These are phyloP conservation scores for Tautogolabrus adspersus DNA, from an alignment of 2,113 vertebrate genomes.

Conservation along the genomic window DNA sequence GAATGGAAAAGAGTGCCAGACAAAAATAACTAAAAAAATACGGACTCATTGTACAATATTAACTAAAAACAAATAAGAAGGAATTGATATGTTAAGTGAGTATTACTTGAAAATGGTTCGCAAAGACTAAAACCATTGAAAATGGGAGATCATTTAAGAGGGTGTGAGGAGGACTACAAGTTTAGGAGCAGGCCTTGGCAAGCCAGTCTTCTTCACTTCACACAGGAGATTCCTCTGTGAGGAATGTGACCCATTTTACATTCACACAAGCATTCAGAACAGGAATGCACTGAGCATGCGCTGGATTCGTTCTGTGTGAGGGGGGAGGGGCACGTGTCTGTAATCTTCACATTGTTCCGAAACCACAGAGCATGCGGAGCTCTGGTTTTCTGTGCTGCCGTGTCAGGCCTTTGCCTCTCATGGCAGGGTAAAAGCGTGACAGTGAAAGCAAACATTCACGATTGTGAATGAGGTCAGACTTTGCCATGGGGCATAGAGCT, in stretches of 20 bases:
- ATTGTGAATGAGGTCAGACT: constrained; percentile 60
- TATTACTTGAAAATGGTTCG: background rate
- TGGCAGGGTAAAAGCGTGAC: constrained; percentile 60
- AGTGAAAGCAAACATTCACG: constrained; percentile 60
- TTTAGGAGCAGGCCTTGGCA: constrained; percentile 77
- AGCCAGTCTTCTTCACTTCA: constrained; percentile 66
- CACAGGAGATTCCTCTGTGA: constrained; percentile 78
- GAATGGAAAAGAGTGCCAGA: background rate
- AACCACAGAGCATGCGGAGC: constrained; percentile 61
- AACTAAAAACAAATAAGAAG: background rate
- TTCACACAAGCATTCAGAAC: constrained; percentile 70
- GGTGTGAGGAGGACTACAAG: constrained; percentile 31
- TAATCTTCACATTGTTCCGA: constrained; percentile 77
- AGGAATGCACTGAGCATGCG: constrained; percentile 72
- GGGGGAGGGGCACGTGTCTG: constrained; percentile 69
- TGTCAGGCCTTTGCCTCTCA: constrained; percentile 45
- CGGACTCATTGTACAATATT: background rate
- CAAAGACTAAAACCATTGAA: constrained; percentile 9
- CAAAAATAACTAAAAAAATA: background rate
- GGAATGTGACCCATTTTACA: constrained; percentile 85
- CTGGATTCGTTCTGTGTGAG: constrained; percentile 28
- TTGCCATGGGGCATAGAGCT: constrained; percentile 43
- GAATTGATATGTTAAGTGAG: background rate
- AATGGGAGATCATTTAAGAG: constrained; percentile 21
- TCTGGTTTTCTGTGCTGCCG: constrained; percentile 36